Evolutionary conservation across 37 sponge, comb jelly and placozoan genomes (phyloP).

Genomic region (Beroe forskalii): DNA sequence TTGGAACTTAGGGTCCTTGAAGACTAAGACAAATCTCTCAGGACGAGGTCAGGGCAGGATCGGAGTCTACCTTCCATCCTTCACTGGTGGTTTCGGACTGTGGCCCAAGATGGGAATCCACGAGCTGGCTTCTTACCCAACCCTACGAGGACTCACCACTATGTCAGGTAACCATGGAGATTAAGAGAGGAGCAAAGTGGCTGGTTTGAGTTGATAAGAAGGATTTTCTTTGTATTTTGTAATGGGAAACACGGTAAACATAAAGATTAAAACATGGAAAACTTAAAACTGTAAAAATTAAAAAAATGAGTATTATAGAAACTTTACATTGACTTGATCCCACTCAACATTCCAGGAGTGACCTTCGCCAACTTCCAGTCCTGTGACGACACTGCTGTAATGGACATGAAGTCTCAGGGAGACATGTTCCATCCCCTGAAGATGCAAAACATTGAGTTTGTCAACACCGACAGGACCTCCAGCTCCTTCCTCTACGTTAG

Average conservation of each 20-base stretch:
- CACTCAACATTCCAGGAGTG: not conserved
- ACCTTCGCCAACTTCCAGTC: not conserved
- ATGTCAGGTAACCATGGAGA: not conserved
- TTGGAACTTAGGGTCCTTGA: no score
- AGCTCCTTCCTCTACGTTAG: not conserved
- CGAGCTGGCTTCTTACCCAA: not conserved
- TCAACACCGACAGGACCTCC: not conserved
- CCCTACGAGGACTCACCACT: conserved; percentile 14
- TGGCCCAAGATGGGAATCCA: conserved; percentile 32
- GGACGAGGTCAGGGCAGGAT: not conserved
- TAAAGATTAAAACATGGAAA: no score
- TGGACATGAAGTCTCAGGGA: not conserved
- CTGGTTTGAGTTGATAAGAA: no score
- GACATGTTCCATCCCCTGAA: conserved; percentile 9
- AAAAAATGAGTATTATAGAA: no score
- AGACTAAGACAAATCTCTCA: conserved; percentile 1
- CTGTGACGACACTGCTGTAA: conserved; percentile 5
- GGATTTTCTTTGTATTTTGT: no score
- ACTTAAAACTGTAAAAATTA: no score
- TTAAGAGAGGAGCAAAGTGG: no score
- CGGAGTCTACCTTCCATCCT: not conserved
- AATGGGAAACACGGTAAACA: no score
- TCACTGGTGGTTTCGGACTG: not conserved
- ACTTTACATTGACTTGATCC: not conserved
- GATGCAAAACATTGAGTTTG: not conserved